A percentile compares a stretch with the other conserved stretches of the same genome.
These are phyloP conservation scores for Lasiurus borealis DNA, from an alignment of 2,113 vertebrate species.

Conservation along the genomic window DNA sequence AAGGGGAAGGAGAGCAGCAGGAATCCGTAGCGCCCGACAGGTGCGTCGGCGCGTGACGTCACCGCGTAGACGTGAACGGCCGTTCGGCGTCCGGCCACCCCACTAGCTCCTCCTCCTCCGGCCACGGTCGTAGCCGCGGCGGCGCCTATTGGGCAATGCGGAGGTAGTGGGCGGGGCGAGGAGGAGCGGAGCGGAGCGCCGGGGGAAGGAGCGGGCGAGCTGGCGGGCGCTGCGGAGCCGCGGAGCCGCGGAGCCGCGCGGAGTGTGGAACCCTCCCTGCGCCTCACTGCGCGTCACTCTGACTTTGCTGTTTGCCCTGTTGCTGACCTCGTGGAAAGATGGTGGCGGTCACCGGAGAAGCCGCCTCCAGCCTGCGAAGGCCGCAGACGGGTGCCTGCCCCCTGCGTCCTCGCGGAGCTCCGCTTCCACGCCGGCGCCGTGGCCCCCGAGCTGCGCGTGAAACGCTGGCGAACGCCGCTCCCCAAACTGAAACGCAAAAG, in stretches of 20 bases:
- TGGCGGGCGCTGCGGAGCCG: fast-evolving
- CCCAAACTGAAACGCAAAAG: neutral
- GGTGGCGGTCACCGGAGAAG: neutral
- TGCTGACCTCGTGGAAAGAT: neutral
- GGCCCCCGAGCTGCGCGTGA: neutral
- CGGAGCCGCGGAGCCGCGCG: fast-evolving
- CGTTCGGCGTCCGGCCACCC: slow-evolving; percentile 33
- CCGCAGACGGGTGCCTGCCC: fast-evolving
- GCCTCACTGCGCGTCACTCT: neutral
- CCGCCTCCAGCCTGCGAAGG: neutral
- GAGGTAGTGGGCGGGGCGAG: neutral
- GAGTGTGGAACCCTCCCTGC: fast-evolving
- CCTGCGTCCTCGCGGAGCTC: fast-evolving
- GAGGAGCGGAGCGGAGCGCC: neutral
- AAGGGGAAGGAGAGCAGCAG: neutral
- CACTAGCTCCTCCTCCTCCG: neutral
- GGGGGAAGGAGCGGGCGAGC: no score
- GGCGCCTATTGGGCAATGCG: slow-evolving; percentile 59
- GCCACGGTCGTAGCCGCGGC: neutral
- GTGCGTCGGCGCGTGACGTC: slow-evolving; percentile 75
- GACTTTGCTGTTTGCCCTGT: neutral
- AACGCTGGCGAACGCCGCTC: fast-evolving
- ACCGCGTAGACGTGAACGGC: slow-evolving; percentile 73
- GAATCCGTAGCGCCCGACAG: slow-evolving; percentile 53
- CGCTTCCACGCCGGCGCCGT: neutral